phyloP scores from a whole-genome alignment of 1,140 invertebrate genomes.

The Sycophila sp. region DNA sequence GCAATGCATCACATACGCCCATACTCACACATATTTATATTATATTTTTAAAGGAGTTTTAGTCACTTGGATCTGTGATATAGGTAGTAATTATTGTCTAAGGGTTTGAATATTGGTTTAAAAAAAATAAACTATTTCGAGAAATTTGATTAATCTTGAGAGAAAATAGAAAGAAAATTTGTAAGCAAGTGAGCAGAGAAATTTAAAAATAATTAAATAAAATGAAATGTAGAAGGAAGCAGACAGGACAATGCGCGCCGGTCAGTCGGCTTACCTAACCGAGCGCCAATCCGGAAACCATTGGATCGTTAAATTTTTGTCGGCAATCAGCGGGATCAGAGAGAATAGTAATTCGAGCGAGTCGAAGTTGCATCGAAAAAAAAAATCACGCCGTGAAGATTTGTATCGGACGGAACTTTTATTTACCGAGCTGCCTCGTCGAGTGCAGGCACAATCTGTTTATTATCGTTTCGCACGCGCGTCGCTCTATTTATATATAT shows the following conservation, averaged over 20 bases:
- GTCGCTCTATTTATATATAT: no score
- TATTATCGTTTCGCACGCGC: conserved; percentile 18
- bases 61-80: conserved; percentile 69
- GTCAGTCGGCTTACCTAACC: no score
- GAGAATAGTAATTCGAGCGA: no score
- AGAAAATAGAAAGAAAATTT: conserved; percentile 40
- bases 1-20: no score
- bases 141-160: conserved; percentile 53
- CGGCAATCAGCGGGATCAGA: conserved; percentile 6
- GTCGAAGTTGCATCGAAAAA: no score
- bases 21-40: conserved; percentile 64
- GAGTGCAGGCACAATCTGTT: conserved; percentile 18
- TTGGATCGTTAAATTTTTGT: no score
- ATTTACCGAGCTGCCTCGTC: conserved; percentile 14
- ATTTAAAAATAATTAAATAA: no score
- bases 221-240: no score
- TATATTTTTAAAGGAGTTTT: conserved; percentile 68
- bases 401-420: conserved; percentile 9
- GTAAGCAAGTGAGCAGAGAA: conserved; percentile 5
- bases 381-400: not conserved
- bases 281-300: not conserved
- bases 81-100: conserved; percentile 68
- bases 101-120: conserved; percentile 64
- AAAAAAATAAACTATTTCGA: conserved; percentile 64
- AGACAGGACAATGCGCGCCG: no score